Evolutionary conservation across 2,797 vertebrate species (phyloP), one percentile per base, ranked within the genome.

Genomic region (Acridotheres tristis): DNA sequence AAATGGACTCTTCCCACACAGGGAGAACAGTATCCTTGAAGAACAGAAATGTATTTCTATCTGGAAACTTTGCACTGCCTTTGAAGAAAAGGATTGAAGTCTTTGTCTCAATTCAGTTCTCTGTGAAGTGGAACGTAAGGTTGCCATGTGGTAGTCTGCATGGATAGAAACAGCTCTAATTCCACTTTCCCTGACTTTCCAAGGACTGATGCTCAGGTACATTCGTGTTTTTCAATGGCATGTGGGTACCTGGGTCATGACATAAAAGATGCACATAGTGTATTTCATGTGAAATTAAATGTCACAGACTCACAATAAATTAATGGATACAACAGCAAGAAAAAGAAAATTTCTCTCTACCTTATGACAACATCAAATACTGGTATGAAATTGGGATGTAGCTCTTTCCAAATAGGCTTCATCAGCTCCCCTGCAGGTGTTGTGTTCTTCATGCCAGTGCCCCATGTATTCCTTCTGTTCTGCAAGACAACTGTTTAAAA

Each of bases 161-260:
- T 22, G n/a, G 11, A 16, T 23, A n/a, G 27, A 68, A 90, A 16
- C 18, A 34, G 36, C 34, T 57, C 23, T 50, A 59, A 74, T 62
- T 71, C 30, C 25, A 16, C 17, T 79, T 88, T 34, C 8, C 57
- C 20, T 42, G 34, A 19, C 59, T 77, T 53, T 21, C 30, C 11
- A 18, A 57, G 43, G 36, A 30, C 51, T 69, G 36, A 51, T 84
- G 50, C 18, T 79, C 43, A 29, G 50, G 14, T 32, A 22, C 18
- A 6, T 55, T 23, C 65, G 17, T 55, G 29, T 15, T 48, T 19
- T 66, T 75, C 55, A 38, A 0, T 10, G 22, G 3, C 42, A 43
- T 0, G 0, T 40, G 23, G 2, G 21, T 38, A 23, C 16, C 26
- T 50, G 9, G n/a, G 43, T 40, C n/a, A 34, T 21, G 9, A 16